Evolutionary conservation across 2,113 vertebrate genomes (phyloP), one percentile per base, ranked within the genome.

Genomic region (Meriones unguiculatus): DNA sequence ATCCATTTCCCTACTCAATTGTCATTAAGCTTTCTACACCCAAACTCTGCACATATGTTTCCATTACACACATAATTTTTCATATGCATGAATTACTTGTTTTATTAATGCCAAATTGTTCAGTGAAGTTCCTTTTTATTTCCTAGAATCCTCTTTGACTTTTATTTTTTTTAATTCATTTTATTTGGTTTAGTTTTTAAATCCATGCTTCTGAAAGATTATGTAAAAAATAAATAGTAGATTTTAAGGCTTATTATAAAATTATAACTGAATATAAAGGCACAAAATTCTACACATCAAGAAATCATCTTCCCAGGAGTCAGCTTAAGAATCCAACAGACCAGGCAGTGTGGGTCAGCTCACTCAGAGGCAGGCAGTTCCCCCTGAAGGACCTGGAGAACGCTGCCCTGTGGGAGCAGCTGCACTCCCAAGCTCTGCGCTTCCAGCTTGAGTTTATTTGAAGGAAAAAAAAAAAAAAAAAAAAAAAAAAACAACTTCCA

Each of bases 361-460:
- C 70, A 14, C 38, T 75, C 76, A 4, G 9, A 89, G 28, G 20
- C 24, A 77, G 35, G 28, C 54, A 54, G 64, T 30, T 90, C 52
- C 91, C 28, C 62, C 72, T 85, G 57, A 86, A 94, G 25, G 28
- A 76, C 3, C 65, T 86, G 14, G 82, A 15, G 90, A 57, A 24
- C 65, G 52, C 18, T 32, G 46, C 46, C 30, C 35, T 4, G 13
- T 32, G 15, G 24, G 17, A 57, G 54, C 70, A 73, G 17, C 70
- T 62, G 8, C 1, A 30, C 89, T 93, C 87, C 90, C 32, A 93
- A 20, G 7, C 24, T 87, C 72, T 52, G 10, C 14, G 28, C 87
- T 88, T 77, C 54, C 89, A 94, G 22, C 4, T 2, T 85, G 80
- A 90, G 32, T 93, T 96, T 92, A 87, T 95, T 95, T 93, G 52